These are phyloP conservation scores for Podilymbus podiceps DNA, from an alignment of 2,113 vertebrate species.

Conservation along the genomic window DNA sequence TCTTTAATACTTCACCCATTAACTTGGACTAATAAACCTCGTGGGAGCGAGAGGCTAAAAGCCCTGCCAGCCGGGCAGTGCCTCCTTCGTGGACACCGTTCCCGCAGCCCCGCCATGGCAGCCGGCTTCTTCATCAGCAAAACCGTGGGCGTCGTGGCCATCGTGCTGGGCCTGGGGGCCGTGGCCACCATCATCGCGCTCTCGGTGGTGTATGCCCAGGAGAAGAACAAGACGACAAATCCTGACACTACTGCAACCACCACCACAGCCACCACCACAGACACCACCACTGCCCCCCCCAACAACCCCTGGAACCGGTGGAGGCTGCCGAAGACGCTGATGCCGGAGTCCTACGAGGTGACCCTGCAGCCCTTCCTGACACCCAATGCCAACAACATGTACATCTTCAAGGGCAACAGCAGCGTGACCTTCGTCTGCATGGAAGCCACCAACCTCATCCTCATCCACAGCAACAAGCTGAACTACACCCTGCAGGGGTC, in stretches of 20 bases:
- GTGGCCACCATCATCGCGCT: conserved; percentile 83
- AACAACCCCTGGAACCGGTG: conserved; percentile 77
- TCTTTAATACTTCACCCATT: conserved; percentile 65
- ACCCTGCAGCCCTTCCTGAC: conserved; percentile 81
- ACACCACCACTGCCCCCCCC: not conserved
- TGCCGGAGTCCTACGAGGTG: conserved; percentile 78
- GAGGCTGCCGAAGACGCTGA: conserved; percentile 79
- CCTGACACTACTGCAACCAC: fast-evolving
- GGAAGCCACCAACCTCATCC: conserved; percentile 77
- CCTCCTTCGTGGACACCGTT: fast-evolving
- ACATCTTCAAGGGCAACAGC: conserved; percentile 84
- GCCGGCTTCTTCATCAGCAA: conserved; percentile 89
- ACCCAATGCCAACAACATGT: conserved; percentile 27
- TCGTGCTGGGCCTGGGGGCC: conserved; percentile 70
- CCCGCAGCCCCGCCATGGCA: conserved; percentile 73
- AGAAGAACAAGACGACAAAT: conserved; percentile 54
- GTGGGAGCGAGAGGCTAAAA: conserved; percentile 18
- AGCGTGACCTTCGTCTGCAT: conserved; percentile 78
- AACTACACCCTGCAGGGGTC: conserved; percentile 71
- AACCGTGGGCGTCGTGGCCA: conserved; percentile 68
- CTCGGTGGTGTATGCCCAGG: conserved; percentile 82
- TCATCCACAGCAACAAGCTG: conserved; percentile 91
- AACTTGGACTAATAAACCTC: conserved; percentile 13
- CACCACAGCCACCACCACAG: no score
- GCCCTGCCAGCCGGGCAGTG: not conserved